Conservation (phyloP, 2,888 invertebrate species). For the Sinodicranocentrus sp. region DNA sequence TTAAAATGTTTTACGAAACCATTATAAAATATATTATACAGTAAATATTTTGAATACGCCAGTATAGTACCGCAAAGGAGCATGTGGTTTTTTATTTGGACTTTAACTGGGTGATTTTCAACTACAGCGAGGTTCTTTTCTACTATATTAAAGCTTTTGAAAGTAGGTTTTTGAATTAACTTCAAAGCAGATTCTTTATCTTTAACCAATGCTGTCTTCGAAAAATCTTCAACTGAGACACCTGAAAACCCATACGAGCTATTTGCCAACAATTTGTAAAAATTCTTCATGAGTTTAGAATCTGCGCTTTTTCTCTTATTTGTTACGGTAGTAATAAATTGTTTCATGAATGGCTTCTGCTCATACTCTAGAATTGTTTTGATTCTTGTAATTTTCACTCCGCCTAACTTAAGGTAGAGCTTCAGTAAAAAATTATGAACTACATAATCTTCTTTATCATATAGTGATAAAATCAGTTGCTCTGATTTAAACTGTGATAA, state of each 20-base stretch:
- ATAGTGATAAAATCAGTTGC: slow-evolving; percentile 20
- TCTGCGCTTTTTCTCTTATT: not conserved
- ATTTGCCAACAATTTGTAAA: not conserved
- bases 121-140: not conserved
- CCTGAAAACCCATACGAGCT: not conserved
- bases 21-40: not conserved
- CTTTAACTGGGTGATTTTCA: not conserved
- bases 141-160: slow-evolving; percentile 4
- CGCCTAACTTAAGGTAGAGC: not conserved
- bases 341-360: slow-evolving; percentile 2
- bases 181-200: not conserved
- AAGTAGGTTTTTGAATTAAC: not conserved
- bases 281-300: not conserved
- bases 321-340: not conserved
- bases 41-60: not conserved
- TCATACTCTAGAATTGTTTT: not conserved
- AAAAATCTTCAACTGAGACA: not conserved
- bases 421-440: slow-evolving; percentile 28
- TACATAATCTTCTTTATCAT: slow-evolving; percentile 22
- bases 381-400: not conserved
- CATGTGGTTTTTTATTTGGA: slow-evolving; percentile 15
- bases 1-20: not conserved
- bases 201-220: too few species aligned
- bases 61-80: not conserved
- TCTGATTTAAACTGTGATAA: slow-evolving; percentile 6